These are phyloP conservation scores for Lepilemur septentrionalis DNA, from an alignment of 2,797 vertebrate genomes.

Conservation along the genomic window DNA sequence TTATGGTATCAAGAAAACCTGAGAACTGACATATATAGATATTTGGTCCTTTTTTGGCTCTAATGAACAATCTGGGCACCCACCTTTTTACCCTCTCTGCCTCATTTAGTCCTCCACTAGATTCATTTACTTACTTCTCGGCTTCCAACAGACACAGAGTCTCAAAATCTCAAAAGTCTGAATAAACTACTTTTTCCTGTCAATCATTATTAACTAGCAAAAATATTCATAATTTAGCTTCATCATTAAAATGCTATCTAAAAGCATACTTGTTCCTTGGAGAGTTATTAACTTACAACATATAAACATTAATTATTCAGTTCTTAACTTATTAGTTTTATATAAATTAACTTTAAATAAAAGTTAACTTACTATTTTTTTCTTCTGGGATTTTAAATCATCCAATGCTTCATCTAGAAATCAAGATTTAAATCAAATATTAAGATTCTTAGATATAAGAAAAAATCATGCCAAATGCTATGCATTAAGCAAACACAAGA, in stretches of 20 bases:
- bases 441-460: constrained; percentile 38
- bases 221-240: constrained; percentile 54
- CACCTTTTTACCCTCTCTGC: neutral
- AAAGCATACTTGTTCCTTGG: constrained; percentile 50
- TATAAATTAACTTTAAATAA: constrained; percentile 70
- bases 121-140: constrained; percentile 42
- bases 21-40: neutral
- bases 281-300: constrained; percentile 44
- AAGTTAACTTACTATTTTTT: constrained; percentile 96
- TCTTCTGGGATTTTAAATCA: constrained; percentile 94
- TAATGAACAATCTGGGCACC: constrained; percentile 8
- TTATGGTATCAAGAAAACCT: constrained; percentile 16
- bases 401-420: constrained; percentile 95
- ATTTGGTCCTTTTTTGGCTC: neutral
- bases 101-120: constrained; percentile 25
- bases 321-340: constrained; percentile 59
- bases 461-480: constrained; percentile 46
- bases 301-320: constrained; percentile 46
- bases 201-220: constrained; percentile 54
- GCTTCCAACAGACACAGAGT: neutral
- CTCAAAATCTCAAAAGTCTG: constrained; percentile 31
- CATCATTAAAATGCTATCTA: constrained; percentile 54
- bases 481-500: constrained; percentile 24
- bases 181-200: constrained; percentile 32
- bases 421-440: constrained; percentile 66